Evolutionary conservation across 2,797 vertebrate genomes (phyloP), one percentile per base, ranked within the genome.

Genomic region (Dicrostonyx torquatus): DNA sequence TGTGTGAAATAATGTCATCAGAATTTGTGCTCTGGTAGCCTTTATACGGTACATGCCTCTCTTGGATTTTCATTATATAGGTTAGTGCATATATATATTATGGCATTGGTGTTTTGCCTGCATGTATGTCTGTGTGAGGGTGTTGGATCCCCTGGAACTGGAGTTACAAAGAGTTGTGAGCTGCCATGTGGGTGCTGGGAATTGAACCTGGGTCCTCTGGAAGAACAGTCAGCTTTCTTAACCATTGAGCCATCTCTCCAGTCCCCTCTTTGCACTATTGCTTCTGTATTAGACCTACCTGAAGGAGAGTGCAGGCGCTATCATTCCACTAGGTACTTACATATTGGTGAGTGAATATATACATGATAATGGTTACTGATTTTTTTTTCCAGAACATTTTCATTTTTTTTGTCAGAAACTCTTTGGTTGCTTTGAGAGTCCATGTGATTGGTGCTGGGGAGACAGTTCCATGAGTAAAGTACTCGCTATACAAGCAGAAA

Each of bases 381-480:
- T 89, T 92, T 94, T 92, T 94, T 93, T 94, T 45, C n/a, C 53
- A 72, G 53, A 93, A 87, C 22, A 64, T 87, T 91, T 55, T 24
- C 31, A 90, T 87, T 79, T 91, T 91, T 89, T 78, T 83, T 78
- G 48, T 45, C 73, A 80, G 50, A 70, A 80, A 70, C 29, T 87
- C 31, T 37, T 31, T 64, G 87, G 83, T 48, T 89, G 53, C 64
- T 83, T 87, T 60, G 14, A 48, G 45, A 89, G 83, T 94, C 31
- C 40, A 60, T 55, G 76, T 75, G 45, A 62, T 45, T 62, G 73
- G 40, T 31, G 26, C 58, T 64, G 29, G 58, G 9, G 26, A 45
- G 60, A 34, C 29, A 80, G 26, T 6, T 83, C 2, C 62, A 6
- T 83, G 58, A 20, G 17, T 53, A 53, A 53, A 53, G 48, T 53